Percentiles rank a stretch among this genome's conserved stretches.
phyloP scores from a whole-genome alignment of 2,888 invertebrate species.

The Norana najaformis region DNA sequence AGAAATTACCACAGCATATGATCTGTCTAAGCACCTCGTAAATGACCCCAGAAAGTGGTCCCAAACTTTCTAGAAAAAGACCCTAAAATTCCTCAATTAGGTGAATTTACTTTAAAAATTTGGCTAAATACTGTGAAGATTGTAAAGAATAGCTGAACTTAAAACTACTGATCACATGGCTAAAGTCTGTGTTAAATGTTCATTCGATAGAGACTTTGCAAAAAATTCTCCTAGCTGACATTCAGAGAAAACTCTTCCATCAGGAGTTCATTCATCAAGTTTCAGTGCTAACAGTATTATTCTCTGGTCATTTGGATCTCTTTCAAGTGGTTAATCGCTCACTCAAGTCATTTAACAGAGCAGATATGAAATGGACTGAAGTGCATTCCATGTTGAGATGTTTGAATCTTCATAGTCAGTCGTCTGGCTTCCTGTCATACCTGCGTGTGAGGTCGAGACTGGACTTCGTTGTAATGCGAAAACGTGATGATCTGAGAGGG shows the following conservation, averaged over 20 bases:
- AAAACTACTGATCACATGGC: neutral
- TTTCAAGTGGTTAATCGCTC: neutral
- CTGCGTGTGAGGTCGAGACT: slow-evolving; percentile 18
- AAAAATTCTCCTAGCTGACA: neutral
- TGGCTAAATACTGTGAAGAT: neutral
- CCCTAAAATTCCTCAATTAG: neutral
- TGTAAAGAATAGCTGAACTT: neutral
- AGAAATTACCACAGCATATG: neutral
- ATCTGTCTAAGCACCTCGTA: neutral
- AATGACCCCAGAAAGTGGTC: neutral
- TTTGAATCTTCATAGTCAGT: neutral
- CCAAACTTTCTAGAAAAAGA: neutral
- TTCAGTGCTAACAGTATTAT: neutral
- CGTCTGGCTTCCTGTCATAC: slow-evolving; percentile 10
- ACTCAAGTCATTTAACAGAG: neutral
- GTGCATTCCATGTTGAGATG: slow-evolving; percentile 1
- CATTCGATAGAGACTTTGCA: neutral
- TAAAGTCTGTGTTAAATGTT: neutral
- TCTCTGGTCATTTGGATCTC: neutral
- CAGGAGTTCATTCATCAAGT: neutral
- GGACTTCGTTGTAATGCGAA: neutral
- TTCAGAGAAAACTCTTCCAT: neutral
- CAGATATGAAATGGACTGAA: neutral
- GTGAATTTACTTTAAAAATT: neutral
- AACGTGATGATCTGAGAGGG: slow-evolving; percentile 19